A percentile compares a stretch with the other conserved stretches of the same genome.
These are phyloP conservation scores for Pionites leucogaster DNA, from an alignment of 2,113 vertebrate species.

Conservation along the genomic window DNA sequence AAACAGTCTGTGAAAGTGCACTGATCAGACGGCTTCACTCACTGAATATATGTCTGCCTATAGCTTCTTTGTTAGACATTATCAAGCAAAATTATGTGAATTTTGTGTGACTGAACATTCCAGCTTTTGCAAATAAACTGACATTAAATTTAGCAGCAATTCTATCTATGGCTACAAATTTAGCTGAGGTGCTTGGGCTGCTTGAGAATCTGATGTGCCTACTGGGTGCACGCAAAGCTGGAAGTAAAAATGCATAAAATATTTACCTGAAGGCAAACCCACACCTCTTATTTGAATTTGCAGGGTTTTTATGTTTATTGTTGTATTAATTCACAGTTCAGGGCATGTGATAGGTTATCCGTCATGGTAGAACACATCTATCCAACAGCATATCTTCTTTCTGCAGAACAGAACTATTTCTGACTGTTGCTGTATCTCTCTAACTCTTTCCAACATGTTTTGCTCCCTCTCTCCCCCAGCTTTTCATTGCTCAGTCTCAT, in stretches of 20 bases:
- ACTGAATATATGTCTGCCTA: neutral
- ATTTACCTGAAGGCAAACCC: neutral
- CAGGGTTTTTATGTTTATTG: neutral
- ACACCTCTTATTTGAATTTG: neutral
- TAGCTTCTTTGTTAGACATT: constrained; percentile 10
- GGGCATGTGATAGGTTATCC: neutral
- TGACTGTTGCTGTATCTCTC: neutral
- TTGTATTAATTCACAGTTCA: neutral
- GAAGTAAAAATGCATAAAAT: neutral
- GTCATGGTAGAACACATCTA: neutral
- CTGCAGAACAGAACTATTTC: neutral
- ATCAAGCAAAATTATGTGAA: constrained; percentile 35
- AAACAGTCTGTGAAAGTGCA: neutral
- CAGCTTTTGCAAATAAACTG: constrained; percentile 35
- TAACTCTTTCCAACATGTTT: neutral
- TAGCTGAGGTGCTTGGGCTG: neutral
- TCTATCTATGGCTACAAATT: neutral
- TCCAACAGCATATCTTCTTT: neutral
- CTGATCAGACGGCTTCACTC: constrained; percentile 41
- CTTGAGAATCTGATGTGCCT: neutral
- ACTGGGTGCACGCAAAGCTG: neutral
- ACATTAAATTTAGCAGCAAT: constrained; percentile 27
- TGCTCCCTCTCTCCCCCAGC: neutral
- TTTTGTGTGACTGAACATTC: neutral
- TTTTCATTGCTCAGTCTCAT: neutral